Percentiles rank a stretch among this genome's conserved stretches.
phyloP scores from a whole-genome alignment of 2,797 vertebrate species.

The Florisuga fusca region DNA sequence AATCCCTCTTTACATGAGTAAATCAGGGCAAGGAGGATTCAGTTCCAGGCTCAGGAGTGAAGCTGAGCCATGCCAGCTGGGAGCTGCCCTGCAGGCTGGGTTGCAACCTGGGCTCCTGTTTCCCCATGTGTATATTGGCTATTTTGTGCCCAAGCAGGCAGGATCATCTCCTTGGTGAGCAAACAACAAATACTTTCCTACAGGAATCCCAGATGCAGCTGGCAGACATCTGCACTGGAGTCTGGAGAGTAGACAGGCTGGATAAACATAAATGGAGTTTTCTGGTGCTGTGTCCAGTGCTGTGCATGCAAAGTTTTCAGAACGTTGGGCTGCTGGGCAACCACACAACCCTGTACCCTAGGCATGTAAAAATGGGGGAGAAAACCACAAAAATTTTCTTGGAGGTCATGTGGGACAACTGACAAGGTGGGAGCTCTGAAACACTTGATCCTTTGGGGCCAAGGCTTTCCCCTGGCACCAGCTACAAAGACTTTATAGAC shows the following conservation, averaged over 20 bases:
- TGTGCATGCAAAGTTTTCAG: background rate
- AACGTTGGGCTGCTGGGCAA: background rate
- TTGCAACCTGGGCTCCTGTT: background rate
- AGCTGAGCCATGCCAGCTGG: background rate
- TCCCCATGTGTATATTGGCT: background rate
- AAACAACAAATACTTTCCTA: background rate
- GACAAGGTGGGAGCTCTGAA: background rate
- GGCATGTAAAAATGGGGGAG: background rate
- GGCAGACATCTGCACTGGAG: background rate
- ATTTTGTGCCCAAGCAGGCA: background rate
- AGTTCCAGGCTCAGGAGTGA: background rate
- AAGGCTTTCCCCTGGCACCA: background rate
- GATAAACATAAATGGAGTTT: background rate
- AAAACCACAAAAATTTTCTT: background rate
- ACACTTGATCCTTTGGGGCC: background rate
- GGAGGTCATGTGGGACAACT: background rate
- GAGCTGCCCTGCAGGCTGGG: background rate
- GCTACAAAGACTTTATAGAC: background rate
- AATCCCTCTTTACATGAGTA: background rate
- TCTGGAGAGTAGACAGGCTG: fast-evolving
- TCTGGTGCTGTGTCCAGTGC: background rate
- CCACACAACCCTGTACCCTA: background rate
- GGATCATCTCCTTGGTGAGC: background rate
- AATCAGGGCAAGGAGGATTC: background rate
- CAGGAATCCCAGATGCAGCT: background rate